Base-by-base conservation (phyloP, 2,888 invertebrate genomes). In the Notodonta dromedarius region DNA sequence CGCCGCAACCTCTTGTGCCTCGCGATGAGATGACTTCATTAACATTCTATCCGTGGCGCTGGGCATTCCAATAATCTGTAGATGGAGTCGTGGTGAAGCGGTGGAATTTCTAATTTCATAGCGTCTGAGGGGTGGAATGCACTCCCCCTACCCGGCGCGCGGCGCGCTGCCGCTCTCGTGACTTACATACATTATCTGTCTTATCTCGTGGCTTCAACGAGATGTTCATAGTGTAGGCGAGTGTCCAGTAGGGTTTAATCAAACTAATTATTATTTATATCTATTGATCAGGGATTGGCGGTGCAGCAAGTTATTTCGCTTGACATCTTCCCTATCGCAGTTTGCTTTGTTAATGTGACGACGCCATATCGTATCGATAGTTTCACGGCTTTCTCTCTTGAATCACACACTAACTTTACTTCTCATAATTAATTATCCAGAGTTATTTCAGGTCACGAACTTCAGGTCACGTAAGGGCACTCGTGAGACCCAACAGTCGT, bases 71-170 rank as follows among this genome's bases (percentile, higher is more conserved):
- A 62, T 68, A 67, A 61, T 63, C 12, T 57, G 51, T 24, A 2
- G 51, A 11, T 51, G 16, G 51, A 11, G 6, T 48, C 16, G 48
- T 50, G 39, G 35, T 62, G 62, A 56, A 62, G 58, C 35, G 55
- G 7, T 55, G 79, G 82, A 71, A 82, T 82, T 80, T 82, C 71
- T 81, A 75, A 82, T 81, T 80, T 69, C 53, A 59, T 48, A 58
- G 55, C 46, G 56, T 44, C 57, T 58, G 57, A 48, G 57, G 35
- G 53, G 58, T 35, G 70, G 70, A 63, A 67, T 66, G 66, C 60
- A 50, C 24, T 14, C 48, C 51, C 42, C 9, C 6, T 35, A 35
- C 35, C 35, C 6, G 35, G 16, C 40, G 39, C 16, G 44, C 59
- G 56, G 44, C 51, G 59, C 54, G 51, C 55, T 24, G 13, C 57